Evolutionary conservation across 2,888 invertebrate species (phyloP).

Genomic region (Tachina fera): DNA sequence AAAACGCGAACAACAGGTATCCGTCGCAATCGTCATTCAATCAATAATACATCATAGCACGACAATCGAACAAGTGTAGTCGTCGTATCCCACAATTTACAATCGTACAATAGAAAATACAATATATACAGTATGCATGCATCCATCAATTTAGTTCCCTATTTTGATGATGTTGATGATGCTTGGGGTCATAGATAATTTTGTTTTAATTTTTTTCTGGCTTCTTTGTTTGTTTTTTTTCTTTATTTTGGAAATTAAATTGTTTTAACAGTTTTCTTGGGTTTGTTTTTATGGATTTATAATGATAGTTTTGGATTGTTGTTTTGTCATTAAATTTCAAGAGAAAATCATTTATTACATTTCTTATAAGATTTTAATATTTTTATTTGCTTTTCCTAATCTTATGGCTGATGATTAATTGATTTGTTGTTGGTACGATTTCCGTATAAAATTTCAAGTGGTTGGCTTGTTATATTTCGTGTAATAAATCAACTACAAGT

Average conservation of each 20-base stretch:
- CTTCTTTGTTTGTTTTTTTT: too few species aligned
- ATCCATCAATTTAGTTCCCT: constrained; percentile 36
- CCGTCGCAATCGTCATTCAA: constrained; percentile 19
- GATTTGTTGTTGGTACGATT: constrained; percentile 14
- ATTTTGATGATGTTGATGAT: constrained; percentile 1
- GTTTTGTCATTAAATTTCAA: constrained; percentile 25
- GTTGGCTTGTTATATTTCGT: constrained; percentile 9
- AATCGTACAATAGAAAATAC: neutral
- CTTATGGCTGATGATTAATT: constrained; percentile 27
- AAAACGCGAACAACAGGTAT: constrained; percentile 48
- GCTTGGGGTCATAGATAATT: constrained; percentile 27
- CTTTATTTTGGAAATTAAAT: constrained; percentile 39
- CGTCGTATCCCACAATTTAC: neutral
- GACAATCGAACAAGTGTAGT: constrained; percentile 41
- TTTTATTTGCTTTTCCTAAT: constrained; percentile 5
- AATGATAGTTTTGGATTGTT: constrained; percentile 26
- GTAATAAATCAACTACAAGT: constrained; percentile 16
- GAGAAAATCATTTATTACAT: constrained; percentile 13
- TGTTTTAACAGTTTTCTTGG: constrained; percentile 11
- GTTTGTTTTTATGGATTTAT: constrained; percentile 28
- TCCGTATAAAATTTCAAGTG: neutral
- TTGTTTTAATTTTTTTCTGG: neutral
- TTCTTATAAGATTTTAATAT: constrained; percentile 30
- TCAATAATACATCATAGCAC: constrained; percentile 39
- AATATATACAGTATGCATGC: neutral